Evolutionary conservation across 2,888 invertebrate genomes (phyloP).

Genomic region (Adela reaumurella): DNA sequence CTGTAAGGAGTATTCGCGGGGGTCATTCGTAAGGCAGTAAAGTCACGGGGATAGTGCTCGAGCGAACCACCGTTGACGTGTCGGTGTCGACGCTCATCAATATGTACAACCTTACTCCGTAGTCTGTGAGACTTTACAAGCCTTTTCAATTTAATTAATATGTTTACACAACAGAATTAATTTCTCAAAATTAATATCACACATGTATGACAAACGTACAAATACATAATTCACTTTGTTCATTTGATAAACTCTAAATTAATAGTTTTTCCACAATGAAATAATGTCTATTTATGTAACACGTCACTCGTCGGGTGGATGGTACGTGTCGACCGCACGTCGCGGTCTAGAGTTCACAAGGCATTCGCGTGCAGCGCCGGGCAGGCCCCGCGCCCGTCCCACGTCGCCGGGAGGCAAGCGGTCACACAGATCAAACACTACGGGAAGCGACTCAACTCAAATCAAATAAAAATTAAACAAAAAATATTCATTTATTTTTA

Average conservation of each 20-base stretch:
- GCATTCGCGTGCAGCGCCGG: neutral
- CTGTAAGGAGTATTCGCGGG: too few species aligned
- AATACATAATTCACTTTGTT: neutral
- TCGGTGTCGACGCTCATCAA: neutral
- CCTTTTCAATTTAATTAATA: neutral
- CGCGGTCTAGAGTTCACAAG: neutral
- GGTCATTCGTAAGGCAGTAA: too few species aligned
- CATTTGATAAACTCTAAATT: slow-evolving; percentile 3
- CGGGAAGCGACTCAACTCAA: neutral
- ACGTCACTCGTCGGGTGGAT: slow-evolving; percentile 1
- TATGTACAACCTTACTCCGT: neutral
- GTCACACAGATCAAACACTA: neutral
- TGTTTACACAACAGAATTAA: slow-evolving; percentile 20
- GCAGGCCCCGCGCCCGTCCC: neutral
- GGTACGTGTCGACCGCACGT: too few species aligned
- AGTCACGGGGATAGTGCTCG: too few species aligned
- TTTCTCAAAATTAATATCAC: slow-evolving; percentile 51
- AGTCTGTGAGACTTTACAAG: neutral
- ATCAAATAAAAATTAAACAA: slow-evolving; percentile 1
- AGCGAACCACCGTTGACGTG: too few species aligned
- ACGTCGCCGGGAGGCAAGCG: neutral
- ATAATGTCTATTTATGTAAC: slow-evolving; percentile 7
- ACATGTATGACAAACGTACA: slow-evolving; percentile 47
- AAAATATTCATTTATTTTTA: neutral
- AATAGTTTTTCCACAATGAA: slow-evolving; percentile 7